A percentile compares a stretch with the other conserved stretches of the same genome.
Evolutionary conservation across 2,113 vertebrate species (phyloP).

Genomic region (Anarrhichthys ocellatus): DNA sequence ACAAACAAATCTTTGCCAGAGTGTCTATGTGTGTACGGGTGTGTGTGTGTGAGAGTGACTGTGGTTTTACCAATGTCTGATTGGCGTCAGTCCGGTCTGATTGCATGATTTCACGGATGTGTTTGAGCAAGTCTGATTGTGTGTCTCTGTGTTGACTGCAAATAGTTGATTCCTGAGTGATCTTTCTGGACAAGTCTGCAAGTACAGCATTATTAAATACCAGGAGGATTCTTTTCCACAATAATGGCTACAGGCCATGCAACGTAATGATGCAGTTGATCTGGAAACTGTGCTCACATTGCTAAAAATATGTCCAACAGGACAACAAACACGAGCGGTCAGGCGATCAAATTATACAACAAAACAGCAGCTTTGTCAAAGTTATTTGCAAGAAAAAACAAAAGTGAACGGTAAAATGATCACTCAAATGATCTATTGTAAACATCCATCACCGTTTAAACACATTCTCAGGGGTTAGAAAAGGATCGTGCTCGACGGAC

Average conservation of each 20-base stretch:
- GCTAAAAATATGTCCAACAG: not conserved
- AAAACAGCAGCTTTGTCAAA: not conserved
- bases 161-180: slow-evolving; percentile 36
- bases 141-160: slow-evolving; percentile 1
- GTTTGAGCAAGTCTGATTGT: slow-evolving; percentile 18
- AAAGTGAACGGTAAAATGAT: not conserved
- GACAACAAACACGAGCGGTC: not conserved
- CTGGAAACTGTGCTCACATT: not conserved
- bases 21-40: not conserved
- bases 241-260: not conserved
- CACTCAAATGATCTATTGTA: not conserved
- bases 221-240: not conserved
- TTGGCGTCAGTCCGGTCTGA: slow-evolving; percentile 33
- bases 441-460: not conserved
- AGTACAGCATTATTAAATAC: not conserved
- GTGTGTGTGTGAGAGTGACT: not conserved
- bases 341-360: not conserved
- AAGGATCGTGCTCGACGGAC: no score
- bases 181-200: slow-evolving; percentile 2
- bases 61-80: slow-evolving; percentile 36
- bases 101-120: slow-evolving; percentile 39
- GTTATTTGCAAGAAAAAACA: not conserved
- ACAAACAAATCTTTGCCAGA: slow-evolving; percentile 25
- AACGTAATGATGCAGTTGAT: not conserved
- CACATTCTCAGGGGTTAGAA: no score